A percentile compares a stretch with the other conserved stretches of the same genome.
phyloP scores from a whole-genome alignment of 2,888 invertebrate genomes.

The Synanthedon tipuliformis region DNA sequence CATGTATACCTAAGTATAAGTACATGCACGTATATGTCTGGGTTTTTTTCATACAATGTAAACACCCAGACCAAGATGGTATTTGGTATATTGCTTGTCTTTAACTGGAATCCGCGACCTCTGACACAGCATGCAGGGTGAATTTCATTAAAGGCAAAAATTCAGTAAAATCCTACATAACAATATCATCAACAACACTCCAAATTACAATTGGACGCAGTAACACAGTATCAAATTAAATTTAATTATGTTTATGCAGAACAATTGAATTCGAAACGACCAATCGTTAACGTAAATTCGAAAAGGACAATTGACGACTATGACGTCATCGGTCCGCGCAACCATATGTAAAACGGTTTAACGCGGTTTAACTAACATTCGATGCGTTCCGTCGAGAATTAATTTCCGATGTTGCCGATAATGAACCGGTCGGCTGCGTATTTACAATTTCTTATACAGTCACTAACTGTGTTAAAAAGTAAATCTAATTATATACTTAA shows the following conservation, averaged over 20 bases:
- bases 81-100: too few relatives aligned
- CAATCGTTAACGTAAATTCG: not conserved
- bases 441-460: too few relatives aligned
- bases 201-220: slow-evolving; percentile 15
- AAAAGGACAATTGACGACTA: not conserved
- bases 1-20: too few relatives aligned
- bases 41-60: too few relatives aligned
- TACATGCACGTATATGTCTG: too few relatives aligned
- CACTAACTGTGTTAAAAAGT: too few relatives aligned
- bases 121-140: too few relatives aligned
- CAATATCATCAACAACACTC: slow-evolving; percentile 6
- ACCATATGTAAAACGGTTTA: slow-evolving; percentile 26
- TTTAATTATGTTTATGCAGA: not conserved
- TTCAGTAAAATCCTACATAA: slow-evolving; percentile 1
- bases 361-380: slow-evolving; percentile 33
- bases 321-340: not conserved
- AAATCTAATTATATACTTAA: too few relatives aligned
- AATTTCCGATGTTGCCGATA: slow-evolving; percentile 49
- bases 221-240: slow-evolving; percentile 15
- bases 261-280: not conserved
- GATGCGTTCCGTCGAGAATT: slow-evolving; percentile 32
- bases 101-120: too few relatives aligned
- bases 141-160: too few relatives aligned
- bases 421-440: slow-evolving; percentile 11
- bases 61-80: too few relatives aligned